Base-by-base conservation (phyloP, 2,113 vertebrate species). In the Toxotes jaculatrix region DNA sequence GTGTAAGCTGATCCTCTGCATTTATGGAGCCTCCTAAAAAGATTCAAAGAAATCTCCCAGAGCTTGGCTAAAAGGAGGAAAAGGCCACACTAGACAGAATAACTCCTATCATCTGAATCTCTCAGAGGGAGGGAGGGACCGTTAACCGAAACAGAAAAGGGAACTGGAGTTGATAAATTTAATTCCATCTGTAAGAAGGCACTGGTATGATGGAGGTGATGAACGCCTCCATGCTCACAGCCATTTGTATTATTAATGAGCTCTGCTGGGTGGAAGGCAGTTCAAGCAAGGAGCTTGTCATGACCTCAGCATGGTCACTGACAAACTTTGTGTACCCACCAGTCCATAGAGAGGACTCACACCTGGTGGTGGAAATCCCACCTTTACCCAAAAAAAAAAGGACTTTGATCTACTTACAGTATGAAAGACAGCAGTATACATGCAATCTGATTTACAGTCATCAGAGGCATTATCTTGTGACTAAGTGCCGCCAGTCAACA, bases 21-120 rank as follows among this genome's bases (percentile, higher is more conserved):
- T 80, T 89, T 89, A 87, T 83, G 61, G 85, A 74, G 49, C 55
- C 79, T 81, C 59, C 79, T 90, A 80, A 87, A 90, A 91, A 63
- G 69, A 90, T 84, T 83, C 68, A 75, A 87, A 83, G 71, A 86
- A 91, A 86, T 90, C 69, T 91, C 69, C 80, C 27, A 16, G 77
- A 91, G 90, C 78, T 82, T 68, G 68, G 69, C 81, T 69, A 31
- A 90, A 78, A 80, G 49, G 51, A 60, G 27, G 47, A 57, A 63
- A 85, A 87, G 67, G 62, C 62, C 32, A 62, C 21, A n/a, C 64
- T n/a, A 9, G 21, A 70, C 23, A 76, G 68, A 81, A 64, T 40
- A 56, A 76, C 65, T 72, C 4, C 13, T 49, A 61, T 64, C 60
- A 72, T 61, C 43, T 64, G 59, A 75, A 69, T 68, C 57, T 74